Percentiles rank a stretch among this genome's conserved stretches.
Evolutionary conservation across 92 coral and sea anemone species (phyloP).

Genomic region (Pocillopora meandrina): DNA sequence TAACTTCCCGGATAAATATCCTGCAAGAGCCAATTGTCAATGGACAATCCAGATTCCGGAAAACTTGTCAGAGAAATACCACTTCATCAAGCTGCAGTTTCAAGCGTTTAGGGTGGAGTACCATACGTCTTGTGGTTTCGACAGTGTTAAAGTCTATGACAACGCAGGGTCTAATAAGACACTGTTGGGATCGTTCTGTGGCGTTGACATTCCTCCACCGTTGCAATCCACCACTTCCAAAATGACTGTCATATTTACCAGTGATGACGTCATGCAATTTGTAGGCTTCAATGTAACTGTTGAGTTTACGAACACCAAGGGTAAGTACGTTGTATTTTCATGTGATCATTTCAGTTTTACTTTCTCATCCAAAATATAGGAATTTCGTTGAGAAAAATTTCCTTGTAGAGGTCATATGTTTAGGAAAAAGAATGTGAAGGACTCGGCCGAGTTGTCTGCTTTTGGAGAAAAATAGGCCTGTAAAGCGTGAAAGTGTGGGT

Average conservation of each 20-base stretch:
- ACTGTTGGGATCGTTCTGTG: constrained; percentile 17
- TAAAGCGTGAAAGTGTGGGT: background rate
- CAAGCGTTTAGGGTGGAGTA: background rate
- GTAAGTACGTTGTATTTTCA: background rate
- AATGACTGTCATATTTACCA: constrained; percentile 15
- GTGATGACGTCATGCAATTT: background rate
- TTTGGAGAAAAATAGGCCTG: background rate
- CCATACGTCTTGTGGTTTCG: background rate
- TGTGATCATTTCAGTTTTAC: background rate
- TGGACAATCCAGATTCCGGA: constrained; percentile 16
- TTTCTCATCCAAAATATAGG: background rate
- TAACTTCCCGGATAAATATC: constrained; percentile 6
- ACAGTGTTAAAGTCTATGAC: background rate
- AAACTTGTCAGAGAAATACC: background rate
- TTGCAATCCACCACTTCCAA: constrained; percentile 4
- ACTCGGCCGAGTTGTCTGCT: too few relatives aligned
- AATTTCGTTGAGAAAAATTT: background rate
- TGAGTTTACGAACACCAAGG: constrained; percentile 1
- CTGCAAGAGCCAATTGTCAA: background rate
- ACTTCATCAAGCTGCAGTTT: constrained; percentile 20
- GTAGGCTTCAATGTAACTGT: constrained; percentile 23
- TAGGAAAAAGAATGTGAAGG: too few relatives aligned
- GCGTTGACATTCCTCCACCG: background rate
- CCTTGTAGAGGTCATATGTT: too few relatives aligned
- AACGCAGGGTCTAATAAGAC: background rate